Percentiles rank a stretch among this genome's conserved stretches.
Conservation (phyloP, 2,113 vertebrate species). For the Candoia aspera region DNA sequence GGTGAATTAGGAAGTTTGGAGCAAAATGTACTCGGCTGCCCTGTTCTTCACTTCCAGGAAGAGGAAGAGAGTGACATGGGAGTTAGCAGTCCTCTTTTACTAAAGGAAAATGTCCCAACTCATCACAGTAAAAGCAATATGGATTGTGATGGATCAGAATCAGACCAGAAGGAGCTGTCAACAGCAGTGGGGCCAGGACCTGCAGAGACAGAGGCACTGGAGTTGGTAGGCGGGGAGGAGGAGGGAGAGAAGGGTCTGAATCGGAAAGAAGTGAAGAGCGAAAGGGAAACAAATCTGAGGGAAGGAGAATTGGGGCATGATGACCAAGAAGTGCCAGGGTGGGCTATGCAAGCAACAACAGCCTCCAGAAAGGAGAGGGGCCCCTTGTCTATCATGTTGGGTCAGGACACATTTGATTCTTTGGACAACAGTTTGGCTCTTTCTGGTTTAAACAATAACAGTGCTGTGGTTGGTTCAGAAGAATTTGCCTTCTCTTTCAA, state of each 20-base stretch:
- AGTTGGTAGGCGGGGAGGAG: neutral
- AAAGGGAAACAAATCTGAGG: neutral
- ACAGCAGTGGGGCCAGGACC: neutral
- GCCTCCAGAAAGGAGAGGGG: neutral
- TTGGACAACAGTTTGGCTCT: neutral
- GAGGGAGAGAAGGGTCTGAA: neutral
- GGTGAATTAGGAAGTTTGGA: neutral
- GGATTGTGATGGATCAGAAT: neutral
- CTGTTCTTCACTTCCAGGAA: slow-evolving; percentile 6
- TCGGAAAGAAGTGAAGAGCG: slow-evolving; percentile 21
- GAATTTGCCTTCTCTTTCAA: neutral
- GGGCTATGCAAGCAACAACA: neutral
- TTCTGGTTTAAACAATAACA: neutral
- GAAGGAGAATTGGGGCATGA: neutral
- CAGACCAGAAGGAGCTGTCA: neutral
- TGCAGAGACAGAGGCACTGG: neutral
- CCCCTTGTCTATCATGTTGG: neutral
- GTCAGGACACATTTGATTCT: slow-evolving; percentile 9
- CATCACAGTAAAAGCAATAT: neutral
- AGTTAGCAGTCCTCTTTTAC: neutral
- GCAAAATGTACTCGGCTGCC: slow-evolving; percentile 27
- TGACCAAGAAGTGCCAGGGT: slow-evolving; percentile 30
- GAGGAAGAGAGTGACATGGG: slow-evolving; percentile 6
- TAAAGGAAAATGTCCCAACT: neutral
- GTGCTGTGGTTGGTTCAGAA: neutral